Evolutionary conservation across 2,797 vertebrate species (phyloP).

Genomic region (Okamejei kenojei): DNA sequence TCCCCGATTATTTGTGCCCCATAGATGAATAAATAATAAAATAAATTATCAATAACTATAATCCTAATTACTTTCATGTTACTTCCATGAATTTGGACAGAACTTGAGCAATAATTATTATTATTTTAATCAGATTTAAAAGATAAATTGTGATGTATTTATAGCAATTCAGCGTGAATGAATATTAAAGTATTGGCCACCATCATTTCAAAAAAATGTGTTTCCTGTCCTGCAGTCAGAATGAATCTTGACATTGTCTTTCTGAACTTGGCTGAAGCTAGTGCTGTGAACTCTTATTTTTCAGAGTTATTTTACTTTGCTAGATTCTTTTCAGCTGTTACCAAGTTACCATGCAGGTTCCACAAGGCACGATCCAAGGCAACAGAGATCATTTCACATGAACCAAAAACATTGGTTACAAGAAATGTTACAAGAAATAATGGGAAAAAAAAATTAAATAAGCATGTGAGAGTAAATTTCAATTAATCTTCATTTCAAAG

Average conservation of each 20-base stretch:
- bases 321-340: neutral
- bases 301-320: neutral
- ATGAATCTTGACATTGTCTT: neutral
- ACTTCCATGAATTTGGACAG: neutral
- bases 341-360: neutral
- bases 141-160: neutral
- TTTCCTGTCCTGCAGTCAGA: neutral
- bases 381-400: constrained; percentile 14
- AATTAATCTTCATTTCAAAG: neutral
- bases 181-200: neutral
- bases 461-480: neutral
- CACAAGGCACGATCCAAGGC: neutral
- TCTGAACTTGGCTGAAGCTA: neutral
- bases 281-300: too few species aligned
- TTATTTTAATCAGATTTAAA: neutral
- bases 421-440: neutral
- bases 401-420: constrained; percentile 2
- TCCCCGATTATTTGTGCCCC: too few species aligned
- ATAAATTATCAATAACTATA: neutral
- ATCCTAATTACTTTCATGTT: neutral
- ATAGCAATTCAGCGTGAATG: neutral
- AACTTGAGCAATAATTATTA: neutral
- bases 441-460: neutral
- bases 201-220: neutral
- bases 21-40: neutral